These are phyloP conservation scores for Cercocebus atys DNA, from an alignment of 2,113 vertebrate genomes.

Conservation along the genomic window DNA sequence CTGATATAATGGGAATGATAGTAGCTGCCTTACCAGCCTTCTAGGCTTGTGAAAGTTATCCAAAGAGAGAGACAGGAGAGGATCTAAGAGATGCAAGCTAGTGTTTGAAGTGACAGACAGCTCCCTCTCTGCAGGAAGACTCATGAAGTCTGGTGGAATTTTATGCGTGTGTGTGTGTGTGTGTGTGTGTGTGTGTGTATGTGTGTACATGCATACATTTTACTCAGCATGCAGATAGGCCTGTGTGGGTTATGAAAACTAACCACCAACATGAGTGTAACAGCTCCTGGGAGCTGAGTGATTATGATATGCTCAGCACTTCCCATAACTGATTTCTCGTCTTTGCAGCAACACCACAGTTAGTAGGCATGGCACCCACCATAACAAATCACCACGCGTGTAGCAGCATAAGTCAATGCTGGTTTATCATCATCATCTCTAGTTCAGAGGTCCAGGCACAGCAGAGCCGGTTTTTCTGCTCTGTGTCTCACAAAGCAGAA, in stretches of 20 bases:
- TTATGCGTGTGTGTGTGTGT: neutral
- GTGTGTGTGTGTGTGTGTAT: neutral
- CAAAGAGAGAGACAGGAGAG: neutral
- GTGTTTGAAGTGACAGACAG: neutral
- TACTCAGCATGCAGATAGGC: neutral
- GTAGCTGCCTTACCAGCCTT: neutral
- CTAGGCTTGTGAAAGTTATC: neutral
- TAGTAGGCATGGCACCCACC: neutral
- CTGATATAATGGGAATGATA: neutral
- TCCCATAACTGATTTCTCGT: neutral
- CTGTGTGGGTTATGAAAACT: neutral
- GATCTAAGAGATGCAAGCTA: neutral
- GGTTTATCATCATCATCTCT: neutral
- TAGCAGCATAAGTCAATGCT: neutral
- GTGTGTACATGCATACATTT: neutral
- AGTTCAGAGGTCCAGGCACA: neutral
- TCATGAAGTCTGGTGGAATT: neutral
- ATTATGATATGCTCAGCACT: neutral
- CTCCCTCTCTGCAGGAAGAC: neutral
- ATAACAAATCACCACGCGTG: neutral
- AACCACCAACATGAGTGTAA: neutral
- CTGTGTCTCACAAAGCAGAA: neutral
- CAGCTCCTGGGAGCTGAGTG: neutral
- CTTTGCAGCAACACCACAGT: neutral
- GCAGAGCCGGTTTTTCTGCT: neutral